phyloP scores from a whole-genome alignment of 2,797 vertebrate species.

The Varecia variegata region DNA sequence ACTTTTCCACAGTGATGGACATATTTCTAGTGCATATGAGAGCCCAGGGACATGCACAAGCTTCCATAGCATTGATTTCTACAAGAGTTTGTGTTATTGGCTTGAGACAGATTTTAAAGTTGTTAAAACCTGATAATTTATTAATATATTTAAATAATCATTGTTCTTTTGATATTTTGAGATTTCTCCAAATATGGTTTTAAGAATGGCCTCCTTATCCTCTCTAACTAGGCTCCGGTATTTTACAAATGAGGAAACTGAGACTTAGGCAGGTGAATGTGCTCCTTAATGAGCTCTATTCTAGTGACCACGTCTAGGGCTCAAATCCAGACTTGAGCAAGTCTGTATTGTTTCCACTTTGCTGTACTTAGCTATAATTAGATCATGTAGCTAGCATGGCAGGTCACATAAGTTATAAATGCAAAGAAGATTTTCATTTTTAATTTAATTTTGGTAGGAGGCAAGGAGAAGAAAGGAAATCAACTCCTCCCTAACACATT shows the following conservation, averaged over 20 bases:
- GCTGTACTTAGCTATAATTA: neutral
- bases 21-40: neutral
- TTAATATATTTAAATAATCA: neutral
- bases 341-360: neutral
- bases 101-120: neutral
- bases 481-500: conserved; percentile 60
- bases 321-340: neutral
- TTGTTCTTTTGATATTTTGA: neutral
- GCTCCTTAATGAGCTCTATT: neutral
- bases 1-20: neutral
- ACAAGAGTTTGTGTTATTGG: neutral
- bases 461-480: conserved; percentile 19
- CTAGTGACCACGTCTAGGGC: neutral
- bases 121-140: neutral
- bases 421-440: neutral
- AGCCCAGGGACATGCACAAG: neutral
- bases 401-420: neutral
- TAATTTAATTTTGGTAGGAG: neutral
- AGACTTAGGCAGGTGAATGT: neutral
- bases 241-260: conserved; percentile 60
- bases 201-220: neutral
- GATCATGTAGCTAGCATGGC: neutral
- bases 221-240: neutral
- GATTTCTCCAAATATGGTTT: neutral
- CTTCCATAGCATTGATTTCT: neutral